phyloP scores from a whole-genome alignment of 2,888 invertebrate genomes.

The Beris chalybata region DNA sequence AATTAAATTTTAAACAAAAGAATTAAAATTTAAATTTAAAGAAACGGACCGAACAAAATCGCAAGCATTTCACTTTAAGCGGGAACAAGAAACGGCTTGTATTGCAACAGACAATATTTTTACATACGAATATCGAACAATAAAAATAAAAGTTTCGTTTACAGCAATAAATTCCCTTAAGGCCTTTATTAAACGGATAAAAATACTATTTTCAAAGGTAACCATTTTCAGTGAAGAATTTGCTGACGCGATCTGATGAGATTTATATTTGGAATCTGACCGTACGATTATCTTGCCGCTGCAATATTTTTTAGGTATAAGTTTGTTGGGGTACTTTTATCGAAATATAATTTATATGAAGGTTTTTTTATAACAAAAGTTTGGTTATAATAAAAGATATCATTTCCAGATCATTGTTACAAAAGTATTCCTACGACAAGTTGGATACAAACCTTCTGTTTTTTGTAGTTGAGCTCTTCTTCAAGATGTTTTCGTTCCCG shows the following conservation, averaged over 20 bases:
- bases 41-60: too few species aligned
- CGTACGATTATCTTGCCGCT: constrained; percentile 50
- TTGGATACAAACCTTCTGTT: constrained; percentile 20
- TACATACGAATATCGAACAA: neutral
- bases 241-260: too few species aligned
- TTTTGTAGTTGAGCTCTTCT: constrained; percentile 10
- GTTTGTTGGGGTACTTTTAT: neutral
- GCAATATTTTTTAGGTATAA: constrained; percentile 41
- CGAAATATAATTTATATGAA: neutral
- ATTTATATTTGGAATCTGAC: constrained; percentile 31
- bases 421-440: constrained; percentile 1
- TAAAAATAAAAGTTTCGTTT: constrained; percentile 4
- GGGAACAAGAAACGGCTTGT: too few species aligned
- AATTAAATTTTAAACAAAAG: too few species aligned
- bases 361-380: too few species aligned
- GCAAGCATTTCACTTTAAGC: too few species aligned
- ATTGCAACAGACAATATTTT: too few species aligned
- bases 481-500: neutral
- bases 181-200: too few species aligned
- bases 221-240: too few species aligned
- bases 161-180: neutral
- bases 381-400: neutral
- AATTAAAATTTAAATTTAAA: too few species aligned
- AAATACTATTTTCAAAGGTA: too few species aligned
- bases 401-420: neutral